A percentile compares a stretch with the other conserved stretches of the same genome.
phyloP scores from a whole-genome alignment of 2,113 vertebrate species.

The Pristiophorus japonicus region DNA sequence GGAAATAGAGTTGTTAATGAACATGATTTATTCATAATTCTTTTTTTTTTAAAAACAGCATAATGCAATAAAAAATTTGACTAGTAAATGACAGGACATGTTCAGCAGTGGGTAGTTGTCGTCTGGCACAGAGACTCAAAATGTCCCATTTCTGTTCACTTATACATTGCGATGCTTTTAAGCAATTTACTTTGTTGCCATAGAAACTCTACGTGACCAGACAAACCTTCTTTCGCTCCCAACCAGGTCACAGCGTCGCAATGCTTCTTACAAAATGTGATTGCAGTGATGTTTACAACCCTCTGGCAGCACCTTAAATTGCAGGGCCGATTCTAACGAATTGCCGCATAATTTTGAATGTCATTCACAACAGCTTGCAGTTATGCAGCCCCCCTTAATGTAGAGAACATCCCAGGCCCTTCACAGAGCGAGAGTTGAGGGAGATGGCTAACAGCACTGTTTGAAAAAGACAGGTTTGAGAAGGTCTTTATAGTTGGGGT shows the following conservation, averaged over 20 bases:
- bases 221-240: neutral
- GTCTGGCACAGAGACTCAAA: neutral
- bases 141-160: neutral
- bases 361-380: neutral
- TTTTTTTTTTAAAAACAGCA: neutral
- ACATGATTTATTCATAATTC: neutral
- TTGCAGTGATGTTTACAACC: neutral
- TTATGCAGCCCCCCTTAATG: neutral
- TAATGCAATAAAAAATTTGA: neutral
- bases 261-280: neutral
- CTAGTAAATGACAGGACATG: neutral
- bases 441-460: neutral
- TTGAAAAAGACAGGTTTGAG: neutral
- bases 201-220: neutral
- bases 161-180: neutral
- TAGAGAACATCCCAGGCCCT: neutral
- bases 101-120: neutral
- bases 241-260: neutral
- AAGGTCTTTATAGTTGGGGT: neutral
- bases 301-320: neutral
- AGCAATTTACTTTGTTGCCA: constrained; percentile 20
- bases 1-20: neutral
- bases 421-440: neutral
- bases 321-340: neutral
- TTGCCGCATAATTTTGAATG: neutral